Evolutionary conservation across 2,888 invertebrate genomes (phyloP).

Genomic region (Rhingia campestris): DNA sequence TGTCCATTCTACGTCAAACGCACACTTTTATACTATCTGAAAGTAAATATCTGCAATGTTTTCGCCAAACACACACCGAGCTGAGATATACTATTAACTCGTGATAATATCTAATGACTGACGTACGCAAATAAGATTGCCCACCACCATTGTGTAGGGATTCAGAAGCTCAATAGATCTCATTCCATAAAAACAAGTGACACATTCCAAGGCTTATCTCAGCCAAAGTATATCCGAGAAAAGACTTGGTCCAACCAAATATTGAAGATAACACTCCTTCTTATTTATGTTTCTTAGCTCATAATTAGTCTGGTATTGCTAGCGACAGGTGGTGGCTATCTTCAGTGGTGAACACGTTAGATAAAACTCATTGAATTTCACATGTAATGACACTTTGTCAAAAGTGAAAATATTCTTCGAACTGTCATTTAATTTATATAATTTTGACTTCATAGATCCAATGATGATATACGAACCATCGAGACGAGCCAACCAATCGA

Average conservation of each 20-base stretch:
- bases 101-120: conserved; percentile 42
- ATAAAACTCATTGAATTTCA: too few species aligned
- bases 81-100: conserved; percentile 23
- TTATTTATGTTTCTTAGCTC: conserved; percentile 14
- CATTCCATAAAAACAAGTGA: conserved; percentile 22
- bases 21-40: conserved; percentile 16
- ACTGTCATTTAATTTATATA: too few species aligned
- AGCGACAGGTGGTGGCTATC: not conserved
- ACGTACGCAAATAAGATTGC: conserved; percentile 58
- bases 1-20: conserved; percentile 27
- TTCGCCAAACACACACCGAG: conserved; percentile 32
- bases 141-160: conserved; percentile 7
- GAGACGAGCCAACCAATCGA: conserved; percentile 11
- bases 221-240: not conserved
- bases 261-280: conserved; percentile 1
- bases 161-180: conserved; percentile 56
- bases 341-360: not conserved
- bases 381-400: too few species aligned
- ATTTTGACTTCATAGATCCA: conserved; percentile 22
- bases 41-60: conserved; percentile 61
- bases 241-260: conserved; percentile 21
- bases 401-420: too few species aligned
- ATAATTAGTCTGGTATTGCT: conserved; percentile 11
- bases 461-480: conserved; percentile 46
- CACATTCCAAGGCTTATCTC: conserved; percentile 55